Conservation (phyloP, 2,797 vertebrate genomes). For the Pseudopleuronectes americanus region DNA sequence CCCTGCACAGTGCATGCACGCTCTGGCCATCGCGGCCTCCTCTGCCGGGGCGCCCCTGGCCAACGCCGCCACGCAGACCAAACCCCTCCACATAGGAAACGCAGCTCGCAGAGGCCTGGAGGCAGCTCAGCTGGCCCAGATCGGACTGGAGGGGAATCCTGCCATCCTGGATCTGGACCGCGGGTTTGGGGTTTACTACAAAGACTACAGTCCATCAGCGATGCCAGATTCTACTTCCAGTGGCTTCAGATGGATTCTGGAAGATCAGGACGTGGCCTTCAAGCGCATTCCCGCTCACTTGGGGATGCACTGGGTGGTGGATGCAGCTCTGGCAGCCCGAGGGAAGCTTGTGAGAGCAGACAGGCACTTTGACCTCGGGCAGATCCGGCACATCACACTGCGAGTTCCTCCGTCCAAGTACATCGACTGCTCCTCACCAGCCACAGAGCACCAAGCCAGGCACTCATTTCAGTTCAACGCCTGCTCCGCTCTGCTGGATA, state of each 20-base stretch:
- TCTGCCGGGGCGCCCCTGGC: constrained; percentile 92
- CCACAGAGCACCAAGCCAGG: constrained; percentile 91
- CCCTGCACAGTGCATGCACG: constrained; percentile 81
- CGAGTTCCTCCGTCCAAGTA: constrained; percentile 89
- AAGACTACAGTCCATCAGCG: constrained; percentile 85
- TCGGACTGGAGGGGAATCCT: constrained; percentile 90
- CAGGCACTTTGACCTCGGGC: constrained; percentile 66
- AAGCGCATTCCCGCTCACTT: constrained; percentile 93
- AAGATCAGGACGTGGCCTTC: constrained; percentile 91
- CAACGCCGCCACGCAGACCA: constrained; percentile 93
- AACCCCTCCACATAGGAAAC: constrained; percentile 93
- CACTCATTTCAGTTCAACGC: constrained; percentile 95
- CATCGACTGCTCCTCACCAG: constrained; percentile 86
- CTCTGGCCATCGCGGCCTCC: constrained; percentile 92
- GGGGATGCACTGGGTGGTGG: constrained; percentile 93
- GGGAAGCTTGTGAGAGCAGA: constrained; percentile 71
- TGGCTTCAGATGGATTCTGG: constrained; percentile 88
- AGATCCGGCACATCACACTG: constrained; percentile 82
- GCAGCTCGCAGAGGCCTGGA: constrained; percentile 90
- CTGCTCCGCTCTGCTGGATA: constrained; percentile 88
- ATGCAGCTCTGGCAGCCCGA: constrained; percentile 84
- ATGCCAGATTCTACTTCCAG: constrained; percentile 71
- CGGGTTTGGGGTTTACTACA: constrained; percentile 92
- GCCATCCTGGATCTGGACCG: constrained; percentile 85
- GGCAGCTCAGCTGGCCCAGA: constrained; percentile 87